Conservation (phyloP, 2,797 vertebrate genomes). For the Peromyscus attwateri region DNA sequence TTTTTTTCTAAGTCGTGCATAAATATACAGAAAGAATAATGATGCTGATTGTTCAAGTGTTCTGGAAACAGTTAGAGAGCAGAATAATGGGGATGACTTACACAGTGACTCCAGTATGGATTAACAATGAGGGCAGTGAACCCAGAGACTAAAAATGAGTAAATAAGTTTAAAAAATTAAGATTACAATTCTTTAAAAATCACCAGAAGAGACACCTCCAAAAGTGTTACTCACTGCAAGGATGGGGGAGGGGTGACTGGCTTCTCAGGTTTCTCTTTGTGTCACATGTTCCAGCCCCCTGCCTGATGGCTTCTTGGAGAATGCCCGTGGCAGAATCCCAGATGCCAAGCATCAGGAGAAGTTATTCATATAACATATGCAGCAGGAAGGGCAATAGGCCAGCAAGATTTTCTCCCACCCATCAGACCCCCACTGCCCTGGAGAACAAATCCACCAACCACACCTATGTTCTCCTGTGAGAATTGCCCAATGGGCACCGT, state of each 20-base stretch:
- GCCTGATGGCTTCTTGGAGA: background rate
- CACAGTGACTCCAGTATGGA: background rate
- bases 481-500: background rate
- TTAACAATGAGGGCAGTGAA: background rate
- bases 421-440: background rate
- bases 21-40: conserved; percentile 16
- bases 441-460: background rate
- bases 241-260: background rate
- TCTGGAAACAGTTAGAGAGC: background rate
- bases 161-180: background rate
- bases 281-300: background rate
- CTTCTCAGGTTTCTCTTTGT: background rate
- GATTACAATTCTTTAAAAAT: background rate
- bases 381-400: background rate
- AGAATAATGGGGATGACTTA: background rate
- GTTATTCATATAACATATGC: background rate
- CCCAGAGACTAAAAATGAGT: background rate
- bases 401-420: background rate
- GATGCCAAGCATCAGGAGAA: background rate
- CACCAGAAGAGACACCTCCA: background rate
- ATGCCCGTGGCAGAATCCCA: background rate
- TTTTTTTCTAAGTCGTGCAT: background rate
- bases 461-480: background rate
- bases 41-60: background rate
- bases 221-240: background rate